Base-by-base conservation (phyloP, 2,888 invertebrate species). In the Lissonota sp. region DNA sequence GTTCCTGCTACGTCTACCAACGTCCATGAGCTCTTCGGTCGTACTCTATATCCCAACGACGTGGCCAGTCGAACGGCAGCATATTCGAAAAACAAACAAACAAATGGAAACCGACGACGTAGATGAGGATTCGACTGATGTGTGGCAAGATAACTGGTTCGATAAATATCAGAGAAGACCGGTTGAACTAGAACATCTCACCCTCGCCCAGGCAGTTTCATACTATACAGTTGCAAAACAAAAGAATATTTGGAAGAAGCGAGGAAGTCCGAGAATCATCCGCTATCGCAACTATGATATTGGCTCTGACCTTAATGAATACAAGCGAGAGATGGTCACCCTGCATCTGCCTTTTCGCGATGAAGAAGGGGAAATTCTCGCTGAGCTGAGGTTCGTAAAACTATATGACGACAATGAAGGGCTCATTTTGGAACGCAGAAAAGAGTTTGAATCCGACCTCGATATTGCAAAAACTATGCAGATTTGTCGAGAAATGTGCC, bases 91-190 rank as follows among this genome's bases (percentile, higher is more conserved):
- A 86, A 90, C 85, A 83, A 84, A 84, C 63, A 87, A 84, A 86
- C 88, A 87, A 87, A 86, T 86, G 85, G 87, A 86, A 77, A 6
- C 26, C 4, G 6, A 39, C 3, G 44, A 49, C 5, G 4, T 37
- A 4, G 71, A 76, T 8, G 58, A 58, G 3, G 53, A 75, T n/a
- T n/a, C n/a, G 26, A 64, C 57, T 86, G 86, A 93, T 74, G 83
- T 92, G 26, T 92, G 92, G 91, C 91, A 88, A 76, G 89, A 91
- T 79, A 90, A 92, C 86, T 90, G 90, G 86, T 88, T 92, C 53
- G 90, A 91, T 72, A 90, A 90, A 67, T 92, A 93, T 82, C 88
- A 92, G 84, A 86, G 90, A 83, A 74, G 92, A 84, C 92, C 91
- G 76, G 85, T 87, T 77, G 83, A 10, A 0, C 57, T 7, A 10